phyloP scores from a whole-genome alignment of 2,797 vertebrate genomes.

The Brotula barbata region DNA sequence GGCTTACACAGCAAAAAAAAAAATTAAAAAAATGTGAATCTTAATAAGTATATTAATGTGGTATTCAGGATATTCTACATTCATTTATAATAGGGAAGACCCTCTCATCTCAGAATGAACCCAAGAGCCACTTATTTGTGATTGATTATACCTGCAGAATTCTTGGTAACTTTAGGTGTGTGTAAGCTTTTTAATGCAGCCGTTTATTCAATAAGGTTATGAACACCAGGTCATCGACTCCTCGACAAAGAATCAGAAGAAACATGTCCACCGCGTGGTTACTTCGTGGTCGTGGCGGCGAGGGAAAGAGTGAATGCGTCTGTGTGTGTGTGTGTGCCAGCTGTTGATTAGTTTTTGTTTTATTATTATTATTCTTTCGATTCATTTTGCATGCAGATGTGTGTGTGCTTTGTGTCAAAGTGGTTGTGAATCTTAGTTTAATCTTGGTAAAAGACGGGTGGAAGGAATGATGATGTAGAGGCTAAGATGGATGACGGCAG shows the following conservation, averaged over 20 bases:
- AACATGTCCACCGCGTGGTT: no score
- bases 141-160: constrained; percentile 54
- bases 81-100: constrained; percentile 27
- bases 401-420: neutral
- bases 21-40: constrained; percentile 55
- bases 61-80: constrained; percentile 49
- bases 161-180: constrained; percentile 25
- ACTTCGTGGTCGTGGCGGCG: no score
- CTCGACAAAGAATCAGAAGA: no score
- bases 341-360: no score
- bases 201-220: constrained; percentile 18
- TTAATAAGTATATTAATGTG: constrained; percentile 63
- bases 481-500: no score
- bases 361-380: no score
- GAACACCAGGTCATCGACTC: constrained; percentile 21
- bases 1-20: constrained; percentile 58
- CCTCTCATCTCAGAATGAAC: constrained; percentile 44
- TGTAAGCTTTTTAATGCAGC: constrained; percentile 18
- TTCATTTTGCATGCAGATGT: neutral
- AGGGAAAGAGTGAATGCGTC: no score
- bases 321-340: no score
- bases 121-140: constrained; percentile 52
- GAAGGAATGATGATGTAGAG: neutral
- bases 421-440: constrained; percentile 4
- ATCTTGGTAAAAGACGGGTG: neutral